Evolutionary conservation across 2,888 invertebrate species (phyloP).

Genomic region (Sphaerophoria rueppellii): DNA sequence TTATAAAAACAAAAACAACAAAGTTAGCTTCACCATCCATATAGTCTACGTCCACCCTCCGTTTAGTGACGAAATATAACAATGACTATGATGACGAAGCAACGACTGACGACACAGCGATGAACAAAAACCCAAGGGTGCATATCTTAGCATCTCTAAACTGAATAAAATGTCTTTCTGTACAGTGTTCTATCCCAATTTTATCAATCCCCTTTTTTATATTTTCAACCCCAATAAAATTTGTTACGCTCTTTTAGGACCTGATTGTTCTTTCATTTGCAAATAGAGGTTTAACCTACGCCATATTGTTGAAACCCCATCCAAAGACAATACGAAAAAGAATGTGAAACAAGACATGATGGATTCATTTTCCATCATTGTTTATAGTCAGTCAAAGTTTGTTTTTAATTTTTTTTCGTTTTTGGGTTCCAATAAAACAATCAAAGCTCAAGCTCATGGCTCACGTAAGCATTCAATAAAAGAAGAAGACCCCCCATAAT

Average conservation of each 20-base stretch:
- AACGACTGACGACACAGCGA: background rate
- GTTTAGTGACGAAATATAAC: conserved; percentile 69
- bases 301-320: conserved; percentile 55
- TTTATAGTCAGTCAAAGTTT: conserved; percentile 24
- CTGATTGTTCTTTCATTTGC: conserved; percentile 72
- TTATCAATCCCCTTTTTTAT: conserved; percentile 35
- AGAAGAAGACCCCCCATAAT: conserved; percentile 62
- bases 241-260: conserved; percentile 74
- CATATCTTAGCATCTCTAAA: conserved; percentile 51
- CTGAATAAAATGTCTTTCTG: conserved; percentile 43
- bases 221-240: conserved; percentile 74
- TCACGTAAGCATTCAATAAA: conserved; percentile 37
- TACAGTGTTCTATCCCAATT: conserved; percentile 20
- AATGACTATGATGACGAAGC: conserved; percentile 24
- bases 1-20: conserved; percentile 50
- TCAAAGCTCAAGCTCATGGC: conserved; percentile 50
- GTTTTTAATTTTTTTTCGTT: conserved; percentile 8
- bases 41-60: conserved; percentile 34
- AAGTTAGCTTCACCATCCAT: conserved; percentile 34
- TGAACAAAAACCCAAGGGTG: conserved; percentile 45
- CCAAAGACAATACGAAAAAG: background rate
- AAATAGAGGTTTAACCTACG: conserved; percentile 67
- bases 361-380: background rate
- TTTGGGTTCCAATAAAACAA: conserved; percentile 64
- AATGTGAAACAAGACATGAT: background rate